A percentile compares a stretch with the other conserved stretches of the same genome.
These are phyloP conservation scores for Oryzaephilus surinamensis DNA, from an alignment of 1,140 invertebrate genomes.

Conservation along the genomic window DNA sequence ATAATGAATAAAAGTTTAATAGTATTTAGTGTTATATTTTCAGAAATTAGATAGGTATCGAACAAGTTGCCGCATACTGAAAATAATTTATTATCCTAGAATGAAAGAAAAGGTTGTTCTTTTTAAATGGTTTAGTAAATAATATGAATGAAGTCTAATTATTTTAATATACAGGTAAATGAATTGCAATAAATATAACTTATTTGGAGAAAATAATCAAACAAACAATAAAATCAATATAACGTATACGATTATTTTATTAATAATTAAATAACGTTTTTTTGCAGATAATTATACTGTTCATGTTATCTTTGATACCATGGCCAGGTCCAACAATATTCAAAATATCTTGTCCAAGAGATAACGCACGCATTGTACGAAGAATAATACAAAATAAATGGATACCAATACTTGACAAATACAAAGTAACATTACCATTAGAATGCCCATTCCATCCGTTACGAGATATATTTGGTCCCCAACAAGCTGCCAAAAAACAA, in stretches of 20 bases:
- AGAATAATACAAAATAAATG: constrained; percentile 85
- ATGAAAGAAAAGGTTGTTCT: constrained; percentile 4
- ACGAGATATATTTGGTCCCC: constrained; percentile 75
- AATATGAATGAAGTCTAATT: constrained; percentile 37
- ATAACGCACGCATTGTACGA: constrained; percentile 78
- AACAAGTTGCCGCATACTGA: too few relatives aligned
- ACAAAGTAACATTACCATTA: constrained; percentile 66
- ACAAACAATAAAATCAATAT: not conserved
- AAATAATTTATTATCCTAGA: too few relatives aligned
- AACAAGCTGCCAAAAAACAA: constrained; percentile 71
- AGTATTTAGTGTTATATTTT: too few relatives aligned
- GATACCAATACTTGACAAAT: constrained; percentile 76
- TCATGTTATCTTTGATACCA: constrained; percentile 71
- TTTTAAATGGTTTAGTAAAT: constrained; percentile 12
- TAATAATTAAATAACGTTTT: not conserved
- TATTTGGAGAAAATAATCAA: not conserved
- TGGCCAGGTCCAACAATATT: constrained; percentile 77
- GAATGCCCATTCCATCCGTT: constrained; percentile 83
- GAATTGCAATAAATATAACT: not conserved
- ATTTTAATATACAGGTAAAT: constrained; percentile 32
- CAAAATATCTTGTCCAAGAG: constrained; percentile 76
- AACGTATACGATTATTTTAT: not conserved
- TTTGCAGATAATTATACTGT: constrained; percentile 59
- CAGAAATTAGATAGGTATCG: too few relatives aligned
- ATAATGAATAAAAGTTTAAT: too few relatives aligned